Conservation (phyloP, 2,797 vertebrate genomes). For the Crypturellus tataupa region DNA sequence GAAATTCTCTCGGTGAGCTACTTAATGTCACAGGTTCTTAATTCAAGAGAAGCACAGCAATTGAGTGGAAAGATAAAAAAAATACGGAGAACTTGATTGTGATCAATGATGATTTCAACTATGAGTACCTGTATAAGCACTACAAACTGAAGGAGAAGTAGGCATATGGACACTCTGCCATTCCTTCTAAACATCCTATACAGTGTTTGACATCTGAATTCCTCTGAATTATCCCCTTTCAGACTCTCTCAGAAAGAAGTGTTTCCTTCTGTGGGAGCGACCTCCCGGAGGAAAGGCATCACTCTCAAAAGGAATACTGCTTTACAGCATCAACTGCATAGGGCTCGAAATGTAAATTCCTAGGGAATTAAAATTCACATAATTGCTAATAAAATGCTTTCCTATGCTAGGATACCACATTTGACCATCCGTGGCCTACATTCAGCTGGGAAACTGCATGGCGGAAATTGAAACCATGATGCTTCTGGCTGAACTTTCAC, state of each 20-base stretch:
- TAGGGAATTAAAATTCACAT: background rate
- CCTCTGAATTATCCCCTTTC: background rate
- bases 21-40: background rate
- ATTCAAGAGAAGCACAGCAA: background rate
- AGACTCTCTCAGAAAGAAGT: background rate
- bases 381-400: background rate
- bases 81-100: background rate
- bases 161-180: background rate
- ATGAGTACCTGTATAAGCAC: background rate
- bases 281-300: background rate
- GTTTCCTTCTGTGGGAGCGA: background rate
- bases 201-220: background rate
- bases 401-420: background rate
- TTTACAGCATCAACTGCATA: background rate
- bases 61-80: background rate
- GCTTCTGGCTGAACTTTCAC: background rate
- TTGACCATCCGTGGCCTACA: background rate
- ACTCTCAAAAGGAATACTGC: background rate
- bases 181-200: too few relatives aligned
- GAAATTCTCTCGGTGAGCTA: background rate
- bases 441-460: background rate
- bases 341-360: background rate
- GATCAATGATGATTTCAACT: background rate
- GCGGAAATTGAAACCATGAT: background rate
- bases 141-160: background rate